Base-by-base conservation (phyloP, 2,113 vertebrate genomes). In the Etheostoma spectabile region DNA sequence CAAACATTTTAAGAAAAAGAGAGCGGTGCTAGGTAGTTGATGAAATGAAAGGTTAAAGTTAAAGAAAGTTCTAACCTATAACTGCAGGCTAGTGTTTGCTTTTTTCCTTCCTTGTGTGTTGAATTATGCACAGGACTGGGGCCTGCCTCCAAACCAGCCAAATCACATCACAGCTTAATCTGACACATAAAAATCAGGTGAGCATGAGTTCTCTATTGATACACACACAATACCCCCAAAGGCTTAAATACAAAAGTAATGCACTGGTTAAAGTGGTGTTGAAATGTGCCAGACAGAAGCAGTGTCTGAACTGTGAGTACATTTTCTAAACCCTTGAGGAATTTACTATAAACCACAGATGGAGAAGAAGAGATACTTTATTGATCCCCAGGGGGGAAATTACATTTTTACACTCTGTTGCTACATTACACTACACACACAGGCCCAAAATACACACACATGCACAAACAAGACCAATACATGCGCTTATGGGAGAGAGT, bases 21-120 rank as follows among this genome's bases (percentile, higher is more conserved):
- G 22, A 69, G 27, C 59, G n/a, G 30, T 46, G 19, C 11, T 1
- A 45, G 15, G 19, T 46, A 27, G 55, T 33, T 42, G 38, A 42
- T 10, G 38, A 42, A 42, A 42, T 42, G 38, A 42, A 42, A 11
- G 38, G 10, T 42, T 42, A 42, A 42, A 86, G 48, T 21, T 21
- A 74, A 57, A 71, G 30, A 30, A 42, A 71, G 59, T 15, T 59
- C 10, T 14, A 65, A 19, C 35, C 64, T 52, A 76, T 56, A 42
- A 59, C 89, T 87, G 84, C 78, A 74, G 86, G 70, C 82, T 73
- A 80, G 62, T 82, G 80, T 83, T 79, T 91, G 84, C 86, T 84
- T 73, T 84, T 82, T 74, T 79, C 66, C 75, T 84, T 85, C 63
- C 77, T 85, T 45, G 27, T 56, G 68, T 66, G 78, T 56, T 91